These are phyloP conservation scores for Oscheius sp. DNA, from an alignment of 2,888 invertebrate genomes.

Conservation along the genomic window DNA sequence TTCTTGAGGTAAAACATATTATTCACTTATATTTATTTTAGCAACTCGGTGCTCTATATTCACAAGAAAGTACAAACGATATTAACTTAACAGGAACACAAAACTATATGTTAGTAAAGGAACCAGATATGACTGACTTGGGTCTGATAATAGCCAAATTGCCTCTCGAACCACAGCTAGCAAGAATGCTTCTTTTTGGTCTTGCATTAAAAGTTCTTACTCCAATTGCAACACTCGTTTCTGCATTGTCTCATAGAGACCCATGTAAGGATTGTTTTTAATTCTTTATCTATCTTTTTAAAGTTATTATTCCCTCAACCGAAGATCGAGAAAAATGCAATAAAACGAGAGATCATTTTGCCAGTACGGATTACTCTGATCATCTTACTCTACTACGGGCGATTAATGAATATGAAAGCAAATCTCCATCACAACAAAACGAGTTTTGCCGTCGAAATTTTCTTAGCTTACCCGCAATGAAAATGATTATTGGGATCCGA, in stretches of 20 bases:
- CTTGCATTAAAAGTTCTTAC: slow-evolving; percentile 90
- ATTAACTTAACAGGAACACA: slow-evolving; percentile 2
- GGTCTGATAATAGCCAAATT: slow-evolving; percentile 83
- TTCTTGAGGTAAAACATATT: slow-evolving; percentile 73
- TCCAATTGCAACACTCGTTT: slow-evolving; percentile 88
- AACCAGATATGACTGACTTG: slow-evolving; percentile 62
- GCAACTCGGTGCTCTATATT: slow-evolving; percentile 64
- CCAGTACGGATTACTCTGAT: slow-evolving; percentile 84
- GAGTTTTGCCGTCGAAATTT: slow-evolving; percentile 79
- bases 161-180: slow-evolving; percentile 86
- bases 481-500: slow-evolving; percentile 83
- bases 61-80: slow-evolving; percentile 26
- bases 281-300: slow-evolving; percentile 43
- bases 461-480: slow-evolving; percentile 84
- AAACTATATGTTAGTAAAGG: slow-evolving; percentile 28
- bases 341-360: slow-evolving; percentile 79
- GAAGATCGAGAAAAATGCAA: slow-evolving; percentile 71
- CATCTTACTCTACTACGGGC: slow-evolving; percentile 83
- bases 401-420: slow-evolving; percentile 30
- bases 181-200: slow-evolving; percentile 87
- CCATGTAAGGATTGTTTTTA: slow-evolving; percentile 72
- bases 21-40: slow-evolving; percentile 25
- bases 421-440: neutral
- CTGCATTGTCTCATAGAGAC: slow-evolving; percentile 82
- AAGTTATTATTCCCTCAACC: slow-evolving; percentile 69